Evolutionary conservation across 1,140 invertebrate genomes (phyloP).

Genomic region (Sarcophaga bullata): DNA sequence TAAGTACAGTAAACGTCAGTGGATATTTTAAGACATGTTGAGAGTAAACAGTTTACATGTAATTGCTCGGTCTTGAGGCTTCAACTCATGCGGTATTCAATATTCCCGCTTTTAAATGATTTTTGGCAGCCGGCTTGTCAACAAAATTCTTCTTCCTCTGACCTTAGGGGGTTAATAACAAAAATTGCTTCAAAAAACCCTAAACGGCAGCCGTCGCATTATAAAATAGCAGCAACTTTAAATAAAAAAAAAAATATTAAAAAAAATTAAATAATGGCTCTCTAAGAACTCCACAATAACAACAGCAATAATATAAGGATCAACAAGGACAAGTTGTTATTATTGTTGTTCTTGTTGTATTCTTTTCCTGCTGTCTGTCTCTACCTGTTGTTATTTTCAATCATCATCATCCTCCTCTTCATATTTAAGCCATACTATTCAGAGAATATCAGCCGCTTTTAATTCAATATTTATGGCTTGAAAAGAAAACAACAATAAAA

Average conservation of each 20-base stretch:
- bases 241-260: too few species aligned
- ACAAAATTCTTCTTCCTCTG: too few species aligned
- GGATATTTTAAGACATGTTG: too few species aligned
- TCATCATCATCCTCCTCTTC: neutral
- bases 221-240: too few species aligned
- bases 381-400: neutral
- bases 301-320: neutral
- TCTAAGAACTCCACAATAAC: neutral
- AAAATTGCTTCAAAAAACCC: neutral
- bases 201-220: neutral
- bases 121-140: too few species aligned
- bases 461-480: slow-evolving; percentile 33
- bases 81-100: too few species aligned
- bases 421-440: neutral
- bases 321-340: too few species aligned
- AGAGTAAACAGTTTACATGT: too few species aligned
- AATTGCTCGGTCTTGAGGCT: too few species aligned
- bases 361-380: neutral
- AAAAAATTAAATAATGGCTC: neutral
- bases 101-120: too few species aligned
- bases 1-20: too few species aligned
- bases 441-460: neutral
- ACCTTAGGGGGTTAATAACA: too few species aligned
- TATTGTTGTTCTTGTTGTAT: neutral
- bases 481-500: neutral